A percentile compares a stretch with the other conserved stretches of the same genome.
Conservation (phyloP, 2,888 invertebrate species). For the Cotesia congregata region DNA sequence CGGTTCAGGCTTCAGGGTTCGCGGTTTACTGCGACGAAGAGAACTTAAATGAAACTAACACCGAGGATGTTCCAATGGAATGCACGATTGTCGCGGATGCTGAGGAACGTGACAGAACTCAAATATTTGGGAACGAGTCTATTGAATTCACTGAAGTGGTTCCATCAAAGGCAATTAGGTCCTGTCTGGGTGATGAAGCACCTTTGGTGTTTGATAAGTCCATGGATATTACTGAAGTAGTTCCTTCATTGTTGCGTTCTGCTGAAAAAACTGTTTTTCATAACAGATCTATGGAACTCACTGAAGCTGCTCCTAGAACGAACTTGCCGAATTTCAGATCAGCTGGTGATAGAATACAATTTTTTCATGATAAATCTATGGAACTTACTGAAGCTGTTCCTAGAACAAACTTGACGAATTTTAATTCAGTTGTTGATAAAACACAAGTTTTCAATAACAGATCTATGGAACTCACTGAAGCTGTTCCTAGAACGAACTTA, state of each 20-base stretch:
- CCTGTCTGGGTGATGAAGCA: too few species aligned
- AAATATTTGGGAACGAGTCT: too few species aligned
- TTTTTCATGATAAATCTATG: constrained; percentile 25
- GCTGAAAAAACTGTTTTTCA: constrained; percentile 33
- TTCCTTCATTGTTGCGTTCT: neutral
- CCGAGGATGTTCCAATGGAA: constrained; percentile 45
- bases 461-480: constrained; percentile 40
- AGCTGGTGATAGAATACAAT: neutral
- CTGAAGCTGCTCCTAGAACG: constrained; percentile 28
- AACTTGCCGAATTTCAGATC: neutral
- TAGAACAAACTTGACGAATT: neutral
- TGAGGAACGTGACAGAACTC: too few species aligned
- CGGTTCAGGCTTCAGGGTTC: constrained; percentile 1
- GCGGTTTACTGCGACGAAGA: constrained; percentile 37
- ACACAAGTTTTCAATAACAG: constrained; percentile 27
- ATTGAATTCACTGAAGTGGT: too few species aligned
- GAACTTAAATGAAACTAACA: constrained; percentile 34
- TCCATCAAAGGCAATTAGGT: too few species aligned
- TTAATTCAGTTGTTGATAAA: too few species aligned
- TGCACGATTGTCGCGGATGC: constrained; percentile 36
- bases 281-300: constrained; percentile 38
- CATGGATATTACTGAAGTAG: constrained; percentile 40
- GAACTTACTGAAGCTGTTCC: constrained; percentile 39
- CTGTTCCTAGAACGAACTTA: neutral
- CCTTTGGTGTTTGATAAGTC: neutral